Evolutionary conservation across 2,113 vertebrate genomes (phyloP), one percentile per base, ranked within the genome.

Genomic region (Myotis brandtii): DNA sequence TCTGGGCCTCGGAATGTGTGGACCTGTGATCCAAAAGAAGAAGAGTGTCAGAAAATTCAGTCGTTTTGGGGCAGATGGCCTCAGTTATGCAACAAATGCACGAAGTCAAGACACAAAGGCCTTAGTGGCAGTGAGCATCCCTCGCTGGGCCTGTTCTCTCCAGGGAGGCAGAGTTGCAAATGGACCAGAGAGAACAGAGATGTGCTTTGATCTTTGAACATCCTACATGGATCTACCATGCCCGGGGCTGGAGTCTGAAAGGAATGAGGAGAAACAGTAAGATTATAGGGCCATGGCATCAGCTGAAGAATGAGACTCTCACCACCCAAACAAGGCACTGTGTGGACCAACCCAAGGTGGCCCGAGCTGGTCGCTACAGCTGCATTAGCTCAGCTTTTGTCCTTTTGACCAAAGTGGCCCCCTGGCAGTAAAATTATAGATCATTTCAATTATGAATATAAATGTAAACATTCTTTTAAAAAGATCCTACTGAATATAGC

Each of bases 11-110:
- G n/a, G n/a, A n/a, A n/a, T n/a, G n/a, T n/a, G n/a, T n/a, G n/a
- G n/a, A n/a, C n/a, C 99, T 99, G 97, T 0, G 98, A 98, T 4
- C 93, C 79, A 96, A 95, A 18, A 12, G 34, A 94, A 91, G 18
- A 73, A 85, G 34, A 59, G 32, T 9, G 34, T 93, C 94, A 79
- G 97, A 43, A 98, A 67, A 77, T 91, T 96, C 72, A 93, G 97
- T 97, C 92, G 97, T 2, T 72, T n/a, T 8, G 50, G 97, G 93
- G 89, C 89, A 98, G 96, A 97, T 97, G 97, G 90, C 83, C 91
- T 96, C 86, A 88, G 96, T 97, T 94, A 96, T 96, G 96, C 97
- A 96, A 89, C 86, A 93, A 95, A 79, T 18, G 89, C 91, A 89
- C 32, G 73, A 89, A 94, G 83, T 97, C 91, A 97, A 96, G 93